Base-by-base conservation (phyloP, 1,140 invertebrate genomes). In the Ostrea denselamellosa region DNA sequence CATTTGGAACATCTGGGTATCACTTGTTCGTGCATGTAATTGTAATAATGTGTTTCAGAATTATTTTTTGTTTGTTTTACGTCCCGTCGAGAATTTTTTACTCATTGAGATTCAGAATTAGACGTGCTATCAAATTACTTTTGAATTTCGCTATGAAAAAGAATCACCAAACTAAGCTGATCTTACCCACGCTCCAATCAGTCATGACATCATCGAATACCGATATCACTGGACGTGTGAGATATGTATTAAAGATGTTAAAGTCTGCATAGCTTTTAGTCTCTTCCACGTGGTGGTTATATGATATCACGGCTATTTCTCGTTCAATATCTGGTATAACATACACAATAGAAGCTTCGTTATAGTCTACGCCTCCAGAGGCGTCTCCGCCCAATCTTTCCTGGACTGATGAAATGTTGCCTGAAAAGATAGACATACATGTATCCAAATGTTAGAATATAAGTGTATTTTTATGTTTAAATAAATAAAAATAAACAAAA, bases 101-200 rank as follows among this genome's bases (percentile, higher is more conserved):
- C n/a, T n/a, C n/a, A n/a, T n/a, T n/a, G n/a, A n/a, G n/a, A n/a
- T 44, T 44, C 34, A 44, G 34, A 44, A 44, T 44, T 1, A 44
- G 34, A 5, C 34, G 5, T 44, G 34, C 34, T 44, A 44, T 44
- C 5, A 44, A n/a, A n/a, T n/a, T 5, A 44, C 34, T 44, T 1
- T 44, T 2, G 5, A 44, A 44, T 44, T 44, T 44, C 5, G 34
- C 5, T 1, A 44, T 44, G 34, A 44, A 44, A 44, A 44, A 1
- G 34, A 44, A 44, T 44, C 5, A 2, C 34, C 34, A 44, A 44
- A 44, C 34, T 44, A 44, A 1, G 5, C 34, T 44, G n/a, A 83
- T 22, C 82, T 52, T 83, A 52, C 82, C 82, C n/a, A 53, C 51
- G 19, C n/a, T 53, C 82, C 82, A 83, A 8, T 52, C 82, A 53